Conservation (phyloP, 2,113 vertebrate species). For the Orcinus orca region DNA sequence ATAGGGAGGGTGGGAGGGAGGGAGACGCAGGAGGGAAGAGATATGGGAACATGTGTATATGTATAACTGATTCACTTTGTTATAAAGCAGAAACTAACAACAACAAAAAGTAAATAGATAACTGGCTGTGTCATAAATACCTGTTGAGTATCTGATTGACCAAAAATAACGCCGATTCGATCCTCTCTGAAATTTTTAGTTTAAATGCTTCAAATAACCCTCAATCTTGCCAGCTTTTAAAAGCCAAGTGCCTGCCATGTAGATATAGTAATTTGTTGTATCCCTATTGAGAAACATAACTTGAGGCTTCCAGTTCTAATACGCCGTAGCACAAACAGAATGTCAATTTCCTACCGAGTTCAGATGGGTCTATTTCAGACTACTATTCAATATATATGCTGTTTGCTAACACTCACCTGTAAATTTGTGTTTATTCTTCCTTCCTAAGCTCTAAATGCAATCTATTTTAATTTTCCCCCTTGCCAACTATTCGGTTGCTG, state of each 20-base stretch:
- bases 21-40: too few species aligned
- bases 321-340: conserved; percentile 53
- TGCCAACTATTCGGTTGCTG: conserved; percentile 66
- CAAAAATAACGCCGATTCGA: conserved; percentile 73
- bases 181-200: conserved; percentile 77
- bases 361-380: conserved; percentile 55
- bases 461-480: conserved; percentile 69
- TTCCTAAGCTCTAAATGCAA: conserved; percentile 61
- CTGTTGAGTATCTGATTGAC: conserved; percentile 52
- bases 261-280: conserved; percentile 69
- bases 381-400: conserved; percentile 48
- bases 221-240: conserved; percentile 73
- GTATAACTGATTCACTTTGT: too few species aligned
- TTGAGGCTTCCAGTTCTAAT: conserved; percentile 64
- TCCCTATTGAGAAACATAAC: conserved; percentile 71
- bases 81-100: too few species aligned
- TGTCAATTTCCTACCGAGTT: conserved; percentile 69
- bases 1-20: too few species aligned
- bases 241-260: conserved; percentile 67
- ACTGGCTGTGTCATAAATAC: neutral
- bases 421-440: conserved; percentile 73
- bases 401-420: conserved; percentile 75
- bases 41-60: too few species aligned
- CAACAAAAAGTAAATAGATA: neutral
- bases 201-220: conserved; percentile 78